phyloP scores from a whole-genome alignment of 2,113 vertebrate genomes.

The Prionailurus bengalensis region DNA sequence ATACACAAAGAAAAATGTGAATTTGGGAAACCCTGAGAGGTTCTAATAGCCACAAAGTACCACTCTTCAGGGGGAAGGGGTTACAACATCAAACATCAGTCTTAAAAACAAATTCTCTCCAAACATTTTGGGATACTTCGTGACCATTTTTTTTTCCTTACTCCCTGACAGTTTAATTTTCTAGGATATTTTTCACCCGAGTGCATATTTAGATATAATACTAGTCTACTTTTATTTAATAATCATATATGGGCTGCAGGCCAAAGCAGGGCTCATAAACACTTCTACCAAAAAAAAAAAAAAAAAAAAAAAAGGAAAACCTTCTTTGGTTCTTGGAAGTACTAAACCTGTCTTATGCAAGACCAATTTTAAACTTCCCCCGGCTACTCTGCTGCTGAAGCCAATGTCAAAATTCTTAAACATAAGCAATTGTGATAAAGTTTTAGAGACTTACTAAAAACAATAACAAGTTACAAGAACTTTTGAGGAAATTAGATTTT shows the following conservation, averaged over 20 bases:
- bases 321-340: neutral
- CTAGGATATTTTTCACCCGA: neutral
- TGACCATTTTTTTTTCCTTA: neutral
- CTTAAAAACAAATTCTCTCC: neutral
- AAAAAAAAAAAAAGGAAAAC: neutral
- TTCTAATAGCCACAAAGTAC: neutral
- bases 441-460: constrained; percentile 2
- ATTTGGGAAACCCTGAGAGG: neutral
- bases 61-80: fast-evolving
- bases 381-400: neutral
- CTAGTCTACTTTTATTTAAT: constrained; percentile 5
- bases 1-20: neutral
- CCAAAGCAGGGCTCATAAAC: constrained; percentile 18
- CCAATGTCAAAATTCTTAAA: neutral
- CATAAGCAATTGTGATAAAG: neutral
- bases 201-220: neutral
- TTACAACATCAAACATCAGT: neutral
- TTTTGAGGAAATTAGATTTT: neutral
- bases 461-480: neutral
- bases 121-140: neutral
- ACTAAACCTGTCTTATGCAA: neutral
- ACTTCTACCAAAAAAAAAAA: neutral
- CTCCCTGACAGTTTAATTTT: neutral
- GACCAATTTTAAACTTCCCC: neutral
- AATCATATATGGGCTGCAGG: neutral